phyloP scores from a whole-genome alignment of 2,888 invertebrate species.

The Lampropteryx suffumata region DNA sequence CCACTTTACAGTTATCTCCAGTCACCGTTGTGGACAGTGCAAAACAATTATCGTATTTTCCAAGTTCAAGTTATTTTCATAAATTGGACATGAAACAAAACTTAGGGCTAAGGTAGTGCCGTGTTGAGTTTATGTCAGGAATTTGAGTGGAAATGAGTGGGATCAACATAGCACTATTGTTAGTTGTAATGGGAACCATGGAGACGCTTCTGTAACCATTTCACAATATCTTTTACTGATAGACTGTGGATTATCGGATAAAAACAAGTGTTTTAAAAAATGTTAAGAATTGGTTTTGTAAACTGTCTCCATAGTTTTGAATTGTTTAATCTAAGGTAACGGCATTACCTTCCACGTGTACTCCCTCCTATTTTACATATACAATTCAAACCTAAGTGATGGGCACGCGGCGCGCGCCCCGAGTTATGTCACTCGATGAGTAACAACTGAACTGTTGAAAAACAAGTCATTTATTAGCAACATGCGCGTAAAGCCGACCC shows the following conservation, averaged over 20 bases:
- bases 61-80: conserved; percentile 63
- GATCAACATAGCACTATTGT: conserved; percentile 60
- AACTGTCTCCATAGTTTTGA: conserved; percentile 64
- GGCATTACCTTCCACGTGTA: conserved; percentile 77
- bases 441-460: conserved; percentile 82
- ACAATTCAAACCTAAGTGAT: conserved; percentile 82
- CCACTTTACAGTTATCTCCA: conserved; percentile 5
- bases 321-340: conserved; percentile 77
- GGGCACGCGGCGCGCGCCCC: conserved; percentile 82
- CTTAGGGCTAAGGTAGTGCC: conserved; percentile 58
- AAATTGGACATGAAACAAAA: conserved; percentile 65
- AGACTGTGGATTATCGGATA: no score
- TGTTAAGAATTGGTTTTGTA: background rate
- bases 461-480: conserved; percentile 83
- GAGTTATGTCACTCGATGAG: conserved; percentile 81
- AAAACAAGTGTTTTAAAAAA: background rate
- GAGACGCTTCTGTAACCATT: conserved; percentile 46
- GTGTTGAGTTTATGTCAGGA: conserved; percentile 51
- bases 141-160: conserved; percentile 31
- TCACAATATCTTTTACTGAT: background rate
- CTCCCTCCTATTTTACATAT: conserved; percentile 80
- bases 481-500: conserved; percentile 78
- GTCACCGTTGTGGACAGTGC: conserved; percentile 45
- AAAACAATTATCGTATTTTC: conserved; percentile 62
- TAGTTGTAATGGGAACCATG: conserved; percentile 52